Base-by-base conservation (phyloP, 2,888 invertebrate species). In the Cryptops parisi region DNA sequence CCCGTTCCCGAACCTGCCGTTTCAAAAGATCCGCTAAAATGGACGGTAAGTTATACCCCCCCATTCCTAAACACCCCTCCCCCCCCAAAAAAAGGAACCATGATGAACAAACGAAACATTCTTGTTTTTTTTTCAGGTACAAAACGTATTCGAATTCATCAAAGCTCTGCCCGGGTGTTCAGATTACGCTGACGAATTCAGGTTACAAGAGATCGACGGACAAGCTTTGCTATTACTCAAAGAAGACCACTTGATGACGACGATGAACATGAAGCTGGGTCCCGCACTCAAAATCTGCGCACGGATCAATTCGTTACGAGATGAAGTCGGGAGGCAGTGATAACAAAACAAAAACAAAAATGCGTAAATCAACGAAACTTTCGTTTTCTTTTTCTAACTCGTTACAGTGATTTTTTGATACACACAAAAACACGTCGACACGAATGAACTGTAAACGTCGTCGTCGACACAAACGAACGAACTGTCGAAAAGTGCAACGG, bases 211-310 rank as follows among this genome's bases (percentile, higher is more conserved):
- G 70, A 93, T 96, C 61, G 96, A 96, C 64, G 94, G 96, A 0
- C 91, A 93, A 65, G 94, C 94, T 0, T 71, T 96, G 56, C 77
- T 94, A 72, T 73, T 96, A 52, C 78, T 96, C 50, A 86, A 89
- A 64, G 90, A 90, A 60, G 93, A 93, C 64, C 94, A 96, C 70
- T 75, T 96, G 26, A 93, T 94, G 72, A 83, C 85, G 59, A 87
- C 91, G 5, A 88, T 96, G 77, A 84, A 82, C 55, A 94, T 96
- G 81, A 93, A 94, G 67, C 76, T 96, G 21, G 94, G 94, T 0
- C 94, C 94, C 0, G 94, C 94, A 1, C 75, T 96, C 52, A 96
- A 96, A 72, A 90, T 96, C 55, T 91, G 91, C 61, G 88, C 89
- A 43, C 83, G 84, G 68, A 91, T 94, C 55, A 70, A 66, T 44